These are phyloP conservation scores for Macrostomum cliftonense DNA, from an alignment of 2,888 invertebrate genomes.

Conservation along the genomic window DNA sequence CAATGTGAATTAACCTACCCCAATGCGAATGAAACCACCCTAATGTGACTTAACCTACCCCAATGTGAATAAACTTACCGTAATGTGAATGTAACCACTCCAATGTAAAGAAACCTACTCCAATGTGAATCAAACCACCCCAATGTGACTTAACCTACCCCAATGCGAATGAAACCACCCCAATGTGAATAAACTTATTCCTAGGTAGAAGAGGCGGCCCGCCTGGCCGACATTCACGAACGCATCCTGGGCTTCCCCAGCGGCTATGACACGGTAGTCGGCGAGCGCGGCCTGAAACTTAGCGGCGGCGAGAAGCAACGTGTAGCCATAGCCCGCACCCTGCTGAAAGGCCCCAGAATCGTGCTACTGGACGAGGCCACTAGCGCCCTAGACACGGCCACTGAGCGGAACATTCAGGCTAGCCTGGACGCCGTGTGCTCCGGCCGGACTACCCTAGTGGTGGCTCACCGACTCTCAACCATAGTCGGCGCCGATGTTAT, in stretches of 20 bases:
- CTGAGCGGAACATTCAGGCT: constrained; percentile 70
- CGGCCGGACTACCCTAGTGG: constrained; percentile 73
- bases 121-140: constrained; percentile 44
- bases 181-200: constrained; percentile 44
- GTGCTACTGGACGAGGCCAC: constrained; percentile 68
- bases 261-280: constrained; percentile 47
- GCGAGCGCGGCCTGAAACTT: constrained; percentile 75
- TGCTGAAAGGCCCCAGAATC: constrained; percentile 71
- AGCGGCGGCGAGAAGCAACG: constrained; percentile 95
- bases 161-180: constrained; percentile 45
- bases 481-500: constrained; percentile 85
- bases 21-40: no score
- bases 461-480: constrained; percentile 77
- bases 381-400: constrained; percentile 80
- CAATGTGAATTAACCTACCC: constrained; percentile 44
- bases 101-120: constrained; percentile 27
- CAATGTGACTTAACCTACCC: no score
- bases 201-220: constrained; percentile 65
- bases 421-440: constrained; percentile 57
- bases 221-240: constrained; percentile 79
- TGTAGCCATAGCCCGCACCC: constrained; percentile 81
- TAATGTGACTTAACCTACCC: constrained; percentile 42
- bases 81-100: no score
- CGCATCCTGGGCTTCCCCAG: constrained; percentile 75
- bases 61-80: constrained; percentile 44